phyloP scores from a whole-genome alignment of 2,113 vertebrate genomes.

The Callipepla californica region DNA sequence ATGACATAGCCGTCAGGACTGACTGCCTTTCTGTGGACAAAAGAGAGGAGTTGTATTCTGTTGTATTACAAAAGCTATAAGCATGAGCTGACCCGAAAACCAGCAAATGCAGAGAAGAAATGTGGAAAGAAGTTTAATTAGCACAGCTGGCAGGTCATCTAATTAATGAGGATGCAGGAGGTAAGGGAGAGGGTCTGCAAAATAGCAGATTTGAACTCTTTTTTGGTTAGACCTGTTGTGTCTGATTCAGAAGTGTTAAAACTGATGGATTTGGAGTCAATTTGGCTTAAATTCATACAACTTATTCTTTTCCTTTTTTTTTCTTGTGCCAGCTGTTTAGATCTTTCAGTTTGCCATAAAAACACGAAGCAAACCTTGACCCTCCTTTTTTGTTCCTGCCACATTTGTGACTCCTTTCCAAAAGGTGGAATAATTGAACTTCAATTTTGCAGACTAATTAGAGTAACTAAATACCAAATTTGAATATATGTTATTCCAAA shows the following conservation, averaged over 20 bases:
- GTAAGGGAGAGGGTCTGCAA: not conserved
- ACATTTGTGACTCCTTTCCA: not conserved
- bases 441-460: not conserved
- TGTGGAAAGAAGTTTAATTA: not conserved
- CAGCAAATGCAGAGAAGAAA: not conserved
- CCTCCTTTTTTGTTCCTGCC: not conserved
- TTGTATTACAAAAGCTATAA: not conserved
- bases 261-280: no score
- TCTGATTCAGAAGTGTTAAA: no score
- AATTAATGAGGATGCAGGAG: not conserved
- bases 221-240: not conserved
- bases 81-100: not conserved
- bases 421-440: not conserved
- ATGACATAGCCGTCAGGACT: not conserved
- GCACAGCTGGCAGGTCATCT: not conserved
- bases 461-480: not conserved
- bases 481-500: not conserved
- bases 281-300: no score
- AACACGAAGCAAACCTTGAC: not conserved
- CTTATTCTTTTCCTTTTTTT: no score
- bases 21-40: not conserved
- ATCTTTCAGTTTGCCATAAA: not conserved
- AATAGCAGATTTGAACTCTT: not conserved
- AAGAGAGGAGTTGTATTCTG: not conserved
- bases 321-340: not conserved